Conservation (phyloP, 2,797 vertebrate species). For the Sebastes cheni region DNA sequence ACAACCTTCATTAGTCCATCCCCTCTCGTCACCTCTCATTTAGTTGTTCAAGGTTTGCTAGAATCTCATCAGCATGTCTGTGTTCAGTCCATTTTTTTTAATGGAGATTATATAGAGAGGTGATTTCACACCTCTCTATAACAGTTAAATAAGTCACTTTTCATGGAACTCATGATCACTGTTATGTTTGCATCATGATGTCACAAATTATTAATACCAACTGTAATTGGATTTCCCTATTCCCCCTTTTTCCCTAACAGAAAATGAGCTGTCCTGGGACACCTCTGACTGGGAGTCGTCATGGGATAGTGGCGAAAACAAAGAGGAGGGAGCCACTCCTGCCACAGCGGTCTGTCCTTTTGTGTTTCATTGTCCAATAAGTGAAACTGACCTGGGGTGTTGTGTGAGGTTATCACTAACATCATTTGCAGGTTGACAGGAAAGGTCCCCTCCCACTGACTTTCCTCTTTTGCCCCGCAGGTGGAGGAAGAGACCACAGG, state of each 20-base stretch:
- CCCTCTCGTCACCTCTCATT: background rate
- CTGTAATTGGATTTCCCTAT: background rate
- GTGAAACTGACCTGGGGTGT: background rate
- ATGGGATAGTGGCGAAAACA: conserved; percentile 87
- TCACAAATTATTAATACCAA: background rate
- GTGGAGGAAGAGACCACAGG: conserved; percentile 82
- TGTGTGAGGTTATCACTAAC: background rate
- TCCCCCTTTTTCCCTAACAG: conserved; percentile 54
- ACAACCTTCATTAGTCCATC: background rate
- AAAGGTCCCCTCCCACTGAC: background rate
- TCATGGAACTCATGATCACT: background rate
- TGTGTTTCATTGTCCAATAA: background rate
- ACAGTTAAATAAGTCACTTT: background rate
- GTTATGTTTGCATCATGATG: background rate
- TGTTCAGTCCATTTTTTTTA: background rate
- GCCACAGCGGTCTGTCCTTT: conserved; percentile 51
- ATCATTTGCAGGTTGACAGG: background rate
- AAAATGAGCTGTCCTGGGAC: conserved; percentile 91
- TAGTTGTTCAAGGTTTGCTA: background rate
- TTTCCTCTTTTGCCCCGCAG: conserved; percentile 65
- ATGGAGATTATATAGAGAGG: no score
- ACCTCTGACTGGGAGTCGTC: conserved; percentile 92
- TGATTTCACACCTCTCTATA: background rate
- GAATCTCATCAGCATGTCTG: background rate
- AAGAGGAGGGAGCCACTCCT: conserved; percentile 59